Base-by-base conservation (phyloP, 2,888 invertebrate species). In the Arctia plantaginis region DNA sequence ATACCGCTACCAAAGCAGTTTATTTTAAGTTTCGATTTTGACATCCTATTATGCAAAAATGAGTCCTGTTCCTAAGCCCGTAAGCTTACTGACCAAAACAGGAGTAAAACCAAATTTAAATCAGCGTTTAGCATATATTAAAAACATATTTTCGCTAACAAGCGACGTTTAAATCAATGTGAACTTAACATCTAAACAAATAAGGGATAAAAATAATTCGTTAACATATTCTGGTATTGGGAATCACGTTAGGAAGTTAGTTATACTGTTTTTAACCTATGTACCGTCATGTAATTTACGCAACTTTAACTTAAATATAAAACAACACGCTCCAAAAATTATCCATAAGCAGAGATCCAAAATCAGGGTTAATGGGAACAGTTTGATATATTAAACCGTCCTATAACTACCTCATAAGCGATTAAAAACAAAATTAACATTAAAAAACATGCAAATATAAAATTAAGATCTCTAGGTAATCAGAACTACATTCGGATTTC, bases 291-390 rank as follows among this genome's bases (percentile, higher is more conserved):
- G 66, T 62, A 76, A 74, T 74, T 41, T 66, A 80, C 73, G 55
- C 51, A 35, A 71, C 75, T 77, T 77, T 69, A 80, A 77, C 82
- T 83, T 86, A 86, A 81, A 80, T 72, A 74, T 80, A 79, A 86
- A 84, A 79, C 71, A 74, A 85, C 86, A 85, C 87, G 85, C 84
- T 81, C 82, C 82, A 88, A 78, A 82, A 83, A 81, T 85, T 85
- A 82, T 86, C 80, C 77, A 84, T 84, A 85, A 87, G 87, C 89
- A 86, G 90, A 90, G 90, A 90, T 90, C 90, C 87, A 83, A 87
- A 88, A 85, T 84, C 85, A 85, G 85, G 74, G 82, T 86, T 83
- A 83, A 79, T 68, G 66, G 68, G 78, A 80, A 84, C 86, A 85
- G 82, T 75, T 74, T 74, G 73, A 79, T 80, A 79, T 51, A 81